These are phyloP conservation scores for Actinia equina DNA, from an alignment of 64 coral and sea anemone genomes.

Conservation along the genomic window DNA sequence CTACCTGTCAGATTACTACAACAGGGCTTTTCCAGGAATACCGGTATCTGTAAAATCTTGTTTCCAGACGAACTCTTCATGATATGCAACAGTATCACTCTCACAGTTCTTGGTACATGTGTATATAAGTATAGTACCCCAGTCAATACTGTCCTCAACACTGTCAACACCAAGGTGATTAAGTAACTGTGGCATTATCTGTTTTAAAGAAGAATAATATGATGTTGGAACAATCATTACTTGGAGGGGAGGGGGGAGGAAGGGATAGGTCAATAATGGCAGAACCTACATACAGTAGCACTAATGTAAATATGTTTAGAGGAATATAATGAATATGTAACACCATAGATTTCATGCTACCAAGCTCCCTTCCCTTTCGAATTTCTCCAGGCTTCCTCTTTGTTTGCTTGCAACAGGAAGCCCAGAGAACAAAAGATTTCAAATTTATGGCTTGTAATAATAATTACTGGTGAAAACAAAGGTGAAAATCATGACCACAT, in stretches of 20 bases:
- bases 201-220: background rate
- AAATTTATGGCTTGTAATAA: too few relatives aligned
- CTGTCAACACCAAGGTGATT: conserved; percentile 77
- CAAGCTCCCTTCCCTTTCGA: background rate
- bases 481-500: too few relatives aligned
- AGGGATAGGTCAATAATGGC: too few relatives aligned
- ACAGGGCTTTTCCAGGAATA: conserved; percentile 60
- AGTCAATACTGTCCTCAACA: conserved; percentile 84
- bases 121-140: conserved; percentile 87
- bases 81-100: conserved; percentile 37
- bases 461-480: too few relatives aligned
- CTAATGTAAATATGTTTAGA: too few relatives aligned
- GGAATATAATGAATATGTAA: too few relatives aligned
- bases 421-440: too few relatives aligned
- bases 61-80: conserved; percentile 90
- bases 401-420: background rate
- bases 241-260: too few relatives aligned
- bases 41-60: conserved; percentile 96
- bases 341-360: too few relatives aligned
- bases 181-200: conserved; percentile 94
- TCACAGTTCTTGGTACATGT: conserved; percentile 75
- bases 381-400: background rate
- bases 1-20: background rate
- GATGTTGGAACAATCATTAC: too few relatives aligned
- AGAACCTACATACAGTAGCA: too few relatives aligned